Percentiles rank a stretch among this genome's conserved stretches.
phyloP scores from a whole-genome alignment of 2,888 invertebrate genomes.

The Imbricaverruca yamaguchii region DNA sequence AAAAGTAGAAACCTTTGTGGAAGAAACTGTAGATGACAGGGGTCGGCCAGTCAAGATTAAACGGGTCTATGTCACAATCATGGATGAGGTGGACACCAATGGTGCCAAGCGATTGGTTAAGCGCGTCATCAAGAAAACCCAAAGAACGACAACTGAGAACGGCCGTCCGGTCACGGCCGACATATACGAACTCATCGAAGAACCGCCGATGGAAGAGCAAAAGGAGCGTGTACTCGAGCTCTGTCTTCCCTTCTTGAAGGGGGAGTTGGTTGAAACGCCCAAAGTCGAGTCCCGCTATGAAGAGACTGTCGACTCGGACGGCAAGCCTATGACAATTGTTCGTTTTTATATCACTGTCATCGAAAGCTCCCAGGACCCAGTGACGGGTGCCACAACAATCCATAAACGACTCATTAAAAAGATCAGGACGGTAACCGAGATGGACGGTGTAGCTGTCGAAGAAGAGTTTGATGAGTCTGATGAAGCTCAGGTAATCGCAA shows the following conservation, averaged over 20 bases:
- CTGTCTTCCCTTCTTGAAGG: background rate
- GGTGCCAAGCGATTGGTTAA: background rate
- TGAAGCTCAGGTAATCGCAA: background rate
- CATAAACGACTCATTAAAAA: background rate
- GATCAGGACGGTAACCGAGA: background rate
- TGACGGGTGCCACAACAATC: background rate
- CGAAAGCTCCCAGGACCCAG: background rate
- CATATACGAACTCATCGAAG: conserved; percentile 5
- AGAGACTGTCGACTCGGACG: background rate
- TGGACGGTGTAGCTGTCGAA: background rate
- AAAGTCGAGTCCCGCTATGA: conserved; percentile 2
- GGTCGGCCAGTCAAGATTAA: background rate
- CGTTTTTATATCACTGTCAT: background rate
- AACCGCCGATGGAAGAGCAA: conserved; percentile 8
- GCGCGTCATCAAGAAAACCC: background rate
- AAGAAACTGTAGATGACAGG: background rate
- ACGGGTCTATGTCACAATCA: background rate
- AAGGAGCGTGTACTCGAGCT: background rate
- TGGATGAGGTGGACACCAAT: background rate
- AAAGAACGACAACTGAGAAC: background rate
- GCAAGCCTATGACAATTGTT: background rate
- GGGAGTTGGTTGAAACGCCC: background rate
- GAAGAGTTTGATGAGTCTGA: conserved; percentile 8
- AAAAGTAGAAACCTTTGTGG: background rate
- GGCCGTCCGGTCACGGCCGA: background rate